Conservation (phyloP, 1,140 invertebrate genomes). For the Drosophila dunni region DNA sequence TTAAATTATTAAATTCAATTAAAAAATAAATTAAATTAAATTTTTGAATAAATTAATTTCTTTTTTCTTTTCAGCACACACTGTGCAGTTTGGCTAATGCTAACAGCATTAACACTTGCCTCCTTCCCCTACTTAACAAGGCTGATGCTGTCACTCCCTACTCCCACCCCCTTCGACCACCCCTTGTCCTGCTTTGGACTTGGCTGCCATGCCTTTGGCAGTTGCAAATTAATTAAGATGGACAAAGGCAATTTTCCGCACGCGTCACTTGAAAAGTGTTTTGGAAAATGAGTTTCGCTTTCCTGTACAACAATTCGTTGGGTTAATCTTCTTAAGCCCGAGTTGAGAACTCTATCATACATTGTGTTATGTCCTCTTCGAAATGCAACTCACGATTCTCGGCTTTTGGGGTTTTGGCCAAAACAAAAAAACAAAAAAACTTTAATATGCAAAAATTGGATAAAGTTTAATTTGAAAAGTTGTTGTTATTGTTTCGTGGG, state of each 20-base stretch:
- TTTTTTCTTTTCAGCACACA: slow-evolving; percentile 3
- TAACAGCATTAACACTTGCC: slow-evolving; percentile 23
- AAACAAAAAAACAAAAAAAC: slow-evolving; percentile 39
- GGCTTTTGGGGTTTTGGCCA: slow-evolving; percentile 31
- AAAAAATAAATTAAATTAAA: too few species aligned
- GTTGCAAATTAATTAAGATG: slow-evolving; percentile 77
- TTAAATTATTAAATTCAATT: too few species aligned
- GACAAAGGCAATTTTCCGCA: slow-evolving; percentile 72
- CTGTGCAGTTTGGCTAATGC: slow-evolving; percentile 38
- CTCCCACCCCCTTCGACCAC: neutral
- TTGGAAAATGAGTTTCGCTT: slow-evolving; percentile 32
- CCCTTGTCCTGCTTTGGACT: neutral
- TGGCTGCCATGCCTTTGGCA: slow-evolving; percentile 30
- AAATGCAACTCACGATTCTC: slow-evolving; percentile 53
- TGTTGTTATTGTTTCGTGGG: slow-evolving; percentile 73
- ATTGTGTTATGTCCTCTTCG: slow-evolving; percentile 8
- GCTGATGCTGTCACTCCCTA: neutral
- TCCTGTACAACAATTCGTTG: slow-evolving; percentile 7
- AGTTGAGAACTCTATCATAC: neutral
- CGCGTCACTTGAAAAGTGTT: slow-evolving; percentile 50
- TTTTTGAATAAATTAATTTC: too few species aligned
- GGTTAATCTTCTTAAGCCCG: slow-evolving; percentile 9
- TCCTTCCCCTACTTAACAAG: slow-evolving; percentile 18
- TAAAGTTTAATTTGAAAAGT: slow-evolving; percentile 83
- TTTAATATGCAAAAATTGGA: slow-evolving; percentile 79